A percentile compares a stretch with the other conserved stretches of the same genome.
phyloP scores from a whole-genome alignment of 2,888 invertebrate species.

The Chrysotoxum bicinctum region DNA sequence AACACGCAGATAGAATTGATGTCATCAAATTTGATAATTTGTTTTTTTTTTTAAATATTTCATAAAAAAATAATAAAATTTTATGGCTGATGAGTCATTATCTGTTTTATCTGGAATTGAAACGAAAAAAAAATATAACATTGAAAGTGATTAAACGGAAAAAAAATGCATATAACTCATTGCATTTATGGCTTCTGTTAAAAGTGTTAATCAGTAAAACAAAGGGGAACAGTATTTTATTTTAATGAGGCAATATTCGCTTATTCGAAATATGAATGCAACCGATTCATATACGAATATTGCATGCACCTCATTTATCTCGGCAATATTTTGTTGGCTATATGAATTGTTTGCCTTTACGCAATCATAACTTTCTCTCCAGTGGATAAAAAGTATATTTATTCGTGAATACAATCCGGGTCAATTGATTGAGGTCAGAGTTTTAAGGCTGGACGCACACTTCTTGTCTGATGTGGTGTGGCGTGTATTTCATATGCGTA shows the following conservation, averaged over 20 bases:
- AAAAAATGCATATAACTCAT: background rate
- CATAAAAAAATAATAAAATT: background rate
- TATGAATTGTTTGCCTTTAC: background rate
- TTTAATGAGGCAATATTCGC: conserved; percentile 22
- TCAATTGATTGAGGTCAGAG: background rate
- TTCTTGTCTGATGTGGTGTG: no score
- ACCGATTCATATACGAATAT: conserved; percentile 1
- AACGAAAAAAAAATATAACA: background rate
- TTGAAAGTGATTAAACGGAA: background rate
- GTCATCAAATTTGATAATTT: background rate
- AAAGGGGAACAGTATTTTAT: conserved; percentile 17
- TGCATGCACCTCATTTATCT: conserved; percentile 20
- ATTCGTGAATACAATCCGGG: background rate
- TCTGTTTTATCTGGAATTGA: background rate
- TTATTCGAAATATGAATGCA: background rate
- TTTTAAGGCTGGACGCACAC: no score
- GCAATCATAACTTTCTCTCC: conserved; percentile 17
- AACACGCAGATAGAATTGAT: background rate
- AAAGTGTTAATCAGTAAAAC: conserved; percentile 21
- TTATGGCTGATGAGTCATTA: background rate
- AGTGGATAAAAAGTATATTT: background rate
- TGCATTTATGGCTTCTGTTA: conserved; percentile 17
- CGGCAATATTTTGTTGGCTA: background rate
- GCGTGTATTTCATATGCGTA: no score
- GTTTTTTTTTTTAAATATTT: background rate